Percentiles rank a stretch among this genome's conserved stretches.
phyloP scores from a whole-genome alignment of 2,113 vertebrate species.

The Brachyhypopomus occidentalis region DNA sequence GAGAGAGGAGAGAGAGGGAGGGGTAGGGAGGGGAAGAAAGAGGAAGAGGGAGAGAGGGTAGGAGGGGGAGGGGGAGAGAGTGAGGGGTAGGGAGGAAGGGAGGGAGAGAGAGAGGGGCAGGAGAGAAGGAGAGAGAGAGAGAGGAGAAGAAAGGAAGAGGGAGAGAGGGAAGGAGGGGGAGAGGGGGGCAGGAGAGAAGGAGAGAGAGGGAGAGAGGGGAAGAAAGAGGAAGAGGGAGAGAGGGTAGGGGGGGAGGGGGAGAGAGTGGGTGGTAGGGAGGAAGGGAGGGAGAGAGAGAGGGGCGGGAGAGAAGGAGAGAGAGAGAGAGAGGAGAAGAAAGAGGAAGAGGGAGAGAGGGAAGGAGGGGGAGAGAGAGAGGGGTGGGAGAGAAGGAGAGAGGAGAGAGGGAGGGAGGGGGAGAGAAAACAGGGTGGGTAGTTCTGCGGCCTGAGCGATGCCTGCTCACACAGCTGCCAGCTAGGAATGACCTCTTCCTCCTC shows the following conservation, averaged over 20 bases:
- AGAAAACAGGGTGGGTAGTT: not conserved
- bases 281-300: not conserved
- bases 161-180: not conserved
- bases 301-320: not conserved
- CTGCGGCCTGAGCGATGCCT: not conserved
- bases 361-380: not conserved
- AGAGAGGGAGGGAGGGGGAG: not conserved
- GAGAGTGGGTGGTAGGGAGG: too few species aligned
- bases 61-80: not conserved
- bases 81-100: not conserved
- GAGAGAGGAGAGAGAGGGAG: not conserved
- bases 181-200: too few species aligned
- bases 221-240: not conserved
- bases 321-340: not conserved
- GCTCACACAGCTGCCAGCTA: slow-evolving; percentile 38
- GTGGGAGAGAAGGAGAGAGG: not conserved
- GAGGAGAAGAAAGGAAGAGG: not conserved
- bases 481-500: slow-evolving; percentile 20
- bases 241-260: not conserved
- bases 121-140: slow-evolving; percentile 3
- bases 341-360: not conserved
- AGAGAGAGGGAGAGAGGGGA: not conserved
- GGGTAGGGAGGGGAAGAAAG: slow-evolving; percentile 1
- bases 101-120: not conserved
- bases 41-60: not conserved